phyloP scores from a whole-genome alignment of 2,113 vertebrate genomes.

The Entelurus aequoreus region DNA sequence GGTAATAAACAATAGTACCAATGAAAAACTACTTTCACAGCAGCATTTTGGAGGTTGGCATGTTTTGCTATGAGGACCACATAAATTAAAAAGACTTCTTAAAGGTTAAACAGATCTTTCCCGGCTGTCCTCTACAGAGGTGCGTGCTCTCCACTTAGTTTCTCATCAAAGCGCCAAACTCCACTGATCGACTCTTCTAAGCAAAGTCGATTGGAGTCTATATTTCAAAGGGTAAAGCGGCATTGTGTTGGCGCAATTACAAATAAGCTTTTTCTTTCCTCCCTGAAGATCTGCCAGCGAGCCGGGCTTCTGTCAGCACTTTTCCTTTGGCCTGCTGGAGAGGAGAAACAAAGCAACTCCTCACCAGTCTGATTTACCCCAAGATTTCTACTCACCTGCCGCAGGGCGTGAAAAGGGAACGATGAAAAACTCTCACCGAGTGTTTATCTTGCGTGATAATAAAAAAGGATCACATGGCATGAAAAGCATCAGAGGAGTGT shows the following conservation, averaged over 20 bases:
- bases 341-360: slow-evolving; percentile 40
- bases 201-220: slow-evolving; percentile 41
- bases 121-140: slow-evolving; percentile 2
- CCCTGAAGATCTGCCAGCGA: slow-evolving; percentile 49
- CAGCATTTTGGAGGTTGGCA: too few species aligned
- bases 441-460: slow-evolving; percentile 46
- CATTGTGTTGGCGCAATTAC: slow-evolving; percentile 44
- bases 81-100: not conserved
- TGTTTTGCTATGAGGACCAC: slow-evolving; percentile 18
- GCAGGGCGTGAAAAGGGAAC: not conserved
- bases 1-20: too few species aligned
- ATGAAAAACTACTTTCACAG: too few species aligned
- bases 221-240: slow-evolving; percentile 39
- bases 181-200: slow-evolving; percentile 37
- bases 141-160: slow-evolving; percentile 18
- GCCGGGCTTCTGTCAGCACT: slow-evolving; percentile 48
- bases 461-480: slow-evolving; percentile 36
- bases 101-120: not conserved
- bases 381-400: slow-evolving; percentile 39
- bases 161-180: slow-evolving; percentile 40
- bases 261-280: slow-evolving; percentile 39
- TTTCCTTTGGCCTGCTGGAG: slow-evolving; percentile 41
- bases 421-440: slow-evolving; percentile 35
- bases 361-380: slow-evolving; percentile 41
- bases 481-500: slow-evolving; percentile 34